Conservation (phyloP, 2,888 invertebrate genomes). For the Dichetophora obliterata region DNA sequence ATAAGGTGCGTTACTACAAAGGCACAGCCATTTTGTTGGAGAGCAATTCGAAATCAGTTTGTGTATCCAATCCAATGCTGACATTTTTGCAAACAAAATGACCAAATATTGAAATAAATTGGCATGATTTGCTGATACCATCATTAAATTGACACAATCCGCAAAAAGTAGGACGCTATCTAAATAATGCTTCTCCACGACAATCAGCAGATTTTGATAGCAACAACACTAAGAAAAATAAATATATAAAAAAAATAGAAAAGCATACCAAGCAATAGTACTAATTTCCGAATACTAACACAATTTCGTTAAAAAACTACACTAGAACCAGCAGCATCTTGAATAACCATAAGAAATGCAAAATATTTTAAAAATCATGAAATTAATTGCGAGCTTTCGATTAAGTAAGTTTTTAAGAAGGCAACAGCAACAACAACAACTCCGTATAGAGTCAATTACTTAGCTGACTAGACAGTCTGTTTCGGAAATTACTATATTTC, state of each 20-base stretch:
- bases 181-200: conserved; percentile 27
- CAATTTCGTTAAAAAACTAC: conserved; percentile 8
- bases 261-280: not conserved
- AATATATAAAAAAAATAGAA: conserved; percentile 15
- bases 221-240: not conserved
- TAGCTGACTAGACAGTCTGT: no score
- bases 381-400: no score
- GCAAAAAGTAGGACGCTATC: conserved; percentile 25
- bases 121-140: conserved; percentile 84
- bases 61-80: conserved; percentile 88
- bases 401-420: no score
- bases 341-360: not conserved
- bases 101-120: conserved; percentile 94
- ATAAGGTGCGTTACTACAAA: conserved; percentile 81
- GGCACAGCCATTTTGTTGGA: conserved; percentile 89
- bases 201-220: conserved; percentile 14
- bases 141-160: conserved; percentile 79
- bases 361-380: not conserved
- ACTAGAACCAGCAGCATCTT: not conserved
- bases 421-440: no score
- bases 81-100: conserved; percentile 96
- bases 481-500: no score
- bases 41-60: conserved; percentile 86
- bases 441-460: no score
- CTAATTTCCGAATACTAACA: conserved; percentile 6